Conservation (phyloP, 2,797 vertebrate species). For the Malurus leucopterus region DNA sequence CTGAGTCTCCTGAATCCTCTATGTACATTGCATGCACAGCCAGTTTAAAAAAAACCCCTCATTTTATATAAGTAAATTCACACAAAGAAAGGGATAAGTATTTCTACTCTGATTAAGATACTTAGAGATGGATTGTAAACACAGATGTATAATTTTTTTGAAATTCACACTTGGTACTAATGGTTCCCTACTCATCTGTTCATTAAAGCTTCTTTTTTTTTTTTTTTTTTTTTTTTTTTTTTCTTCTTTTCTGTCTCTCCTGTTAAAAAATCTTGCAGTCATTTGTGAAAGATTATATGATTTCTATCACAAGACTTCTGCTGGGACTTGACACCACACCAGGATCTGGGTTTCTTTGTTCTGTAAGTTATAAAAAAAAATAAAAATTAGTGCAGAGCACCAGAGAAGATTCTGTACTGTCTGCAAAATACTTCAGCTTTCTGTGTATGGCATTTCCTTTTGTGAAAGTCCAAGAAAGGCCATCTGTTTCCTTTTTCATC, state of each 20-base stretch:
- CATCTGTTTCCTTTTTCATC: neutral
- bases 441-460: neutral
- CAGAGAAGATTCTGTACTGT: neutral
- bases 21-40: neutral
- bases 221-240: slow-evolving; percentile 10
- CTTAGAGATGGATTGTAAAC: neutral
- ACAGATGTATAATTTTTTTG: neutral
- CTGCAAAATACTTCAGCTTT: neutral
- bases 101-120: neutral
- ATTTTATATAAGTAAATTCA: neutral
- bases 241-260: neutral
- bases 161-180: neutral
- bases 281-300: slow-evolving; percentile 88
- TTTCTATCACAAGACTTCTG: slow-evolving; percentile 83
- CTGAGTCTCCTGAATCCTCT: neutral
- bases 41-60: neutral
- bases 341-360: slow-evolving; percentile 84
- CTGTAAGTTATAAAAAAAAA: slow-evolving; percentile 72
- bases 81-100: neutral
- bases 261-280: slow-evolving; percentile 72
- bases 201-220: neutral
- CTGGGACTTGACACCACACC: slow-evolving; percentile 83
- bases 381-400: neutral
- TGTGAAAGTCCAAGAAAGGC: neutral
- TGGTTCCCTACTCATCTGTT: neutral